phyloP scores from a whole-genome alignment of 1,140 invertebrate genomes.

The Hycleus cichorii region DNA sequence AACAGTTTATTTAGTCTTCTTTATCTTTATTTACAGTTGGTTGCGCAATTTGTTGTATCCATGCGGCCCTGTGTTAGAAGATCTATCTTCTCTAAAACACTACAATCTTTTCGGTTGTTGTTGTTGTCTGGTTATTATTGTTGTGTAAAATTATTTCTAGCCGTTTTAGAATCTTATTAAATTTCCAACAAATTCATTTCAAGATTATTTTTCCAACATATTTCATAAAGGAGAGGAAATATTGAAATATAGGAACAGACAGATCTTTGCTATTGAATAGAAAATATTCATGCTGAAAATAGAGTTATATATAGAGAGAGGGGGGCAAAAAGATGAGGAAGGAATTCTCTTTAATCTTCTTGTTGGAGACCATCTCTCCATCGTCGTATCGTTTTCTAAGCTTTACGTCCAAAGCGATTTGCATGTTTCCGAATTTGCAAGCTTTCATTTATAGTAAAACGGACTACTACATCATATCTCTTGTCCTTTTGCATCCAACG shows the following conservation, averaged over 20 bases:
- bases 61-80: no score
- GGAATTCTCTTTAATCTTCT: slow-evolving; percentile 23
- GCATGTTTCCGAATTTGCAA: slow-evolving; percentile 13
- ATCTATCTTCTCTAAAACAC: no score
- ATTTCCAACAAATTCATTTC: no score
- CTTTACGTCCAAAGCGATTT: slow-evolving; percentile 7
- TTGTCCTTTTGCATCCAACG: no score
- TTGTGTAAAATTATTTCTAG: no score
- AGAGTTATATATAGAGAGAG: slow-evolving; percentile 14
- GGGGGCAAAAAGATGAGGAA: neutral
- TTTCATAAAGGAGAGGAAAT: neutral
- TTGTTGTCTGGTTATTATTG: no score
- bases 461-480: no score
- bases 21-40: slow-evolving; percentile 13
- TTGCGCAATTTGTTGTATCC: no score
- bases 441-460: neutral
- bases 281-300: slow-evolving; percentile 28
- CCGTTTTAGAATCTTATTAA: no score
- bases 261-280: slow-evolving; percentile 14
- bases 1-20: slow-evolving; percentile 20
- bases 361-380: slow-evolving; percentile 14
- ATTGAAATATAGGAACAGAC: neutral
- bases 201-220: slow-evolving; percentile 5
- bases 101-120: no score
- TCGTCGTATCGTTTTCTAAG: slow-evolving; percentile 1